These are phyloP conservation scores for Pseudomyrmex flavicornis DNA, from an alignment of 1,140 invertebrate genomes.

Conservation along the genomic window DNA sequence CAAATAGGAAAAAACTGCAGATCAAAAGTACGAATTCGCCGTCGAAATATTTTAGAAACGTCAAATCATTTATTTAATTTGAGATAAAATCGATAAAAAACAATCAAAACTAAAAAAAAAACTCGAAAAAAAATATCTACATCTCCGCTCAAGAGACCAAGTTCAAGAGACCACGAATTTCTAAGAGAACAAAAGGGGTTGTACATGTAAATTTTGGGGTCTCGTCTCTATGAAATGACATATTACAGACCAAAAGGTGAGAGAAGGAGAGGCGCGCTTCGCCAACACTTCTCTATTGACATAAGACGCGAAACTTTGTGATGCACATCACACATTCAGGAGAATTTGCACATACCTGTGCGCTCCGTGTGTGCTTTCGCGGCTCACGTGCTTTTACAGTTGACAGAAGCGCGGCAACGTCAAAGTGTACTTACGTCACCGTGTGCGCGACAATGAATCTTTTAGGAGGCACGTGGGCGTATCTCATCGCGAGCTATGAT, in stretches of 20 bases:
- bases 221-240: background rate
- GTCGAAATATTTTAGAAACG: background rate
- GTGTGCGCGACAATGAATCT: slow-evolving; percentile 35
- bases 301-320: slow-evolving; percentile 18
- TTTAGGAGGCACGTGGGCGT: slow-evolving; percentile 33
- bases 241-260: background rate
- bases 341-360: background rate
- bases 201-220: background rate
- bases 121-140: background rate
- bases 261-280: background rate
- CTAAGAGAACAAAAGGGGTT: too few relatives aligned
- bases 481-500: slow-evolving; percentile 29
- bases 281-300: slow-evolving; percentile 21
- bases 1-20: background rate
- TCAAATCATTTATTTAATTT: background rate
- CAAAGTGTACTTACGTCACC: slow-evolving; percentile 36
- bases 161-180: too few relatives aligned
- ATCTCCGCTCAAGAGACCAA: too few relatives aligned
- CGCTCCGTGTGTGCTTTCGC: background rate
- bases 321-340: slow-evolving; percentile 14
- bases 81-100: background rate
- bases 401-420: slow-evolving; percentile 37
- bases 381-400: background rate
- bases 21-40: background rate
- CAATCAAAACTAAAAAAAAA: background rate